Conservation (phyloP, 2,888 invertebrate species). For the Pseudoips prasinana region DNA sequence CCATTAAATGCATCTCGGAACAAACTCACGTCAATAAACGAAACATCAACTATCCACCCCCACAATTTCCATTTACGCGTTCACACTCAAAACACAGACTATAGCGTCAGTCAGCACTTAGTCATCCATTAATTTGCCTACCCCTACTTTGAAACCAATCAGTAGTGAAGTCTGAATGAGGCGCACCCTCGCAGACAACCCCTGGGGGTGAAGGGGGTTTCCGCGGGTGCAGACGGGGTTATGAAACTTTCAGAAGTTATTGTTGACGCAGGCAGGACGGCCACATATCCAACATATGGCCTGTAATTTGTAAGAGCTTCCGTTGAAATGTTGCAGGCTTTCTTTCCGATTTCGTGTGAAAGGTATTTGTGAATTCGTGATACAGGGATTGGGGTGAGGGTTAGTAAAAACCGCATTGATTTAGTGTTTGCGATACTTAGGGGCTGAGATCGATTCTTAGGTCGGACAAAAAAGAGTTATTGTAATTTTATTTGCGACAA, state of each 20-base stretch:
- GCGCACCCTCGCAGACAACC: constrained; percentile 38
- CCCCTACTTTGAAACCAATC: constrained; percentile 28
- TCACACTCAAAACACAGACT: constrained; percentile 7
- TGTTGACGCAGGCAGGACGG: constrained; percentile 33
- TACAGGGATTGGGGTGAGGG: neutral
- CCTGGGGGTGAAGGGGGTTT: constrained; percentile 26
- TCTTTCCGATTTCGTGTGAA: constrained; percentile 13
- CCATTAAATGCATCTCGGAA: no score
- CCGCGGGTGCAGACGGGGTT: constrained; percentile 53
- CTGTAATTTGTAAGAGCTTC: constrained; percentile 38
- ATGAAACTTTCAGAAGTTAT: constrained; percentile 60
- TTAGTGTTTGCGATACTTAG: no score
- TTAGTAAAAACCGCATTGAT: no score
- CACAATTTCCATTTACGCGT: neutral
- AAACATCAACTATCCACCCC: no score
- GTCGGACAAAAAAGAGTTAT: no score
- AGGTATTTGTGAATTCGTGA: neutral
- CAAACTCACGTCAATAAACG: no score
- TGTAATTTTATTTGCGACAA: no score
- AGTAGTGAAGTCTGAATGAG: constrained; percentile 30
- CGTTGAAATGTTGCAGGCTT: constrained; percentile 30
- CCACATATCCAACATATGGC: constrained; percentile 40
- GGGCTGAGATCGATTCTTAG: no score
- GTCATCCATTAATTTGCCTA: constrained; percentile 28
- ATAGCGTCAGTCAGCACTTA: constrained; percentile 18